Percentiles rank a stretch among this genome's conserved stretches.
Evolutionary conservation across 2,888 invertebrate genomes (phyloP).

Genomic region (Aphodius sticticus): DNA sequence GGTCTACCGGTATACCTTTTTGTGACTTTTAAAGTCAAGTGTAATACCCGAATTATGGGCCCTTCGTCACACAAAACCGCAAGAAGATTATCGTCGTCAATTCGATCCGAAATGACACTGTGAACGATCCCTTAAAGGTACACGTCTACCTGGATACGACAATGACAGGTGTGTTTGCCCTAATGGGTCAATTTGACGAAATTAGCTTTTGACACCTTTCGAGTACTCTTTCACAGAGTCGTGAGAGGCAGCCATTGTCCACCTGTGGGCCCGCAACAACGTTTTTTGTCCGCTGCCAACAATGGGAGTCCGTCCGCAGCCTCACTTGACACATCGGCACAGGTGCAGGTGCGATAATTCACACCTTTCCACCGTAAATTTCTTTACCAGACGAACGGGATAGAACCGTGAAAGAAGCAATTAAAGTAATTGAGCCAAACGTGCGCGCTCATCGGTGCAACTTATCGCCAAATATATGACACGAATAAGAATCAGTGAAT

Average conservation of each 20-base stretch:
- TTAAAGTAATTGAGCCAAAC: neutral
- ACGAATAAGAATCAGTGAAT: no score
- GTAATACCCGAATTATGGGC: neutral
- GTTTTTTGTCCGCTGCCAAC: slow-evolving; percentile 8
- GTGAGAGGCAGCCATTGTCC: slow-evolving; percentile 15
- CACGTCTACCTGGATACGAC: slow-evolving; percentile 14
- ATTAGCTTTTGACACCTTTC: slow-evolving; percentile 25
- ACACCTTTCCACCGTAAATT: slow-evolving; percentile 4
- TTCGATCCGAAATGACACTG: neutral
- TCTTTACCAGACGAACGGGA: neutral
- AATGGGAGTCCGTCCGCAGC: neutral
- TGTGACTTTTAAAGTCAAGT: neutral
- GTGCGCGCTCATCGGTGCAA: neutral
- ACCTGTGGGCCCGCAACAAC: slow-evolving; percentile 16
- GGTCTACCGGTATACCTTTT: no score
- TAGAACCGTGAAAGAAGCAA: neutral
- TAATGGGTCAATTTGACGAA: slow-evolving; percentile 26
- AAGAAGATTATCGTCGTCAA: neutral
- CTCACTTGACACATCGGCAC: neutral
- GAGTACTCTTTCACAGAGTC: slow-evolving; percentile 11
- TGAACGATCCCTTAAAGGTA: neutral
- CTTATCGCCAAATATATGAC: no score
- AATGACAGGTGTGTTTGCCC: slow-evolving; percentile 19
- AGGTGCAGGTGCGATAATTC: neutral
- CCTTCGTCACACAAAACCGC: neutral